Base-by-base conservation (phyloP, 2,888 invertebrate genomes). In the Icerya purchasi region DNA sequence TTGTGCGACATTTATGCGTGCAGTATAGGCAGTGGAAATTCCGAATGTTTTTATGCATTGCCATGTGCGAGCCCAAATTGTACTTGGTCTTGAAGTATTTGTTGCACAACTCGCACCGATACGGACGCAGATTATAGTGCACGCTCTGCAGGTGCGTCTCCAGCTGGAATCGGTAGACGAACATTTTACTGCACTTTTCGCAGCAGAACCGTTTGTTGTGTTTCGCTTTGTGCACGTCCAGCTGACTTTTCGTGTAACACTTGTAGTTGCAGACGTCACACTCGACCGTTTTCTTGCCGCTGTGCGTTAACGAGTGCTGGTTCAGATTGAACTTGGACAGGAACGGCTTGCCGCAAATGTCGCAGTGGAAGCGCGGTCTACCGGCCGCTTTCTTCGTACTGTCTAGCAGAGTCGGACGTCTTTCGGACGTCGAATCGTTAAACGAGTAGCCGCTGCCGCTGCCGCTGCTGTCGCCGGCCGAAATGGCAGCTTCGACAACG, bases 181-280 rank as follows among this genome's bases (percentile, higher is more conserved):
- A 72, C 71, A 69, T 68, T 67, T 73, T 73, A 10, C 70, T 72
- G 65, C 73, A 73, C n/a, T 72, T 66, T 19, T 64, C 66, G 64
- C 73, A 73, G 22, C 66, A 67, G 63, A 72, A 71, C 50, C 68
- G 70, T 65, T 73, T 73, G 53, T 70, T 66, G 52, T 63, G 63
- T 23, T 63, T 63, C 20, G 60, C 56, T 50, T 63, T 60, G 54
- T 63, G 63, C 10, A 58, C 63, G 19, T 60, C 61, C 10, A 63
- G 57, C 53, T 63, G 63, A 19, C 60, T 50, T 49, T 61, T 60
- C 19, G 63, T 63, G 21, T 61, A 60, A 53, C 63, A 63, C n/a
- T 52, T 24, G 53, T 50, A 59, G 8, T 22, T 20, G 56, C 59
- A 59, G 2, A 49, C n/a, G 2, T 59, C 55, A 24, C 59, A 59